These are phyloP conservation scores for Ptilorrhoa leucosticta DNA, from an alignment of 2,113 vertebrate genomes.

Conservation along the genomic window DNA sequence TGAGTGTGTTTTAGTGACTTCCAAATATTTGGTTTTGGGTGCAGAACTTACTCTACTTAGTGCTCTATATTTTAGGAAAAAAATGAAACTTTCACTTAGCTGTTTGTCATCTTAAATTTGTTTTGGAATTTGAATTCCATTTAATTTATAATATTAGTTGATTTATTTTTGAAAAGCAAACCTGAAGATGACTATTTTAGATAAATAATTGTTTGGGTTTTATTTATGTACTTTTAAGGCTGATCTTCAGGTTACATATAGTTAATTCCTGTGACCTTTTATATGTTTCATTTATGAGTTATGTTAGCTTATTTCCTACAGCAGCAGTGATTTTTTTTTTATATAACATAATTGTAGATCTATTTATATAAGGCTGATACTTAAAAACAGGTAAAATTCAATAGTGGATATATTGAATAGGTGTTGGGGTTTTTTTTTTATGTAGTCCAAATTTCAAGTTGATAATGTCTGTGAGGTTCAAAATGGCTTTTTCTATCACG, in stretches of 20 bases:
- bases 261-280: background rate
- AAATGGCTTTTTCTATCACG: background rate
- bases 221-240: background rate
- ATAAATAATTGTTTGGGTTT: background rate
- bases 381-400: background rate
- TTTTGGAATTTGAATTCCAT: background rate
- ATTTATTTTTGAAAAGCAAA: background rate
- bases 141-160: background rate
- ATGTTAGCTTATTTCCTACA: background rate
- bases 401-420: background rate
- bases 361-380: background rate
- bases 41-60: background rate
- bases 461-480: background rate
- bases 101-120: background rate
- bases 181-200: background rate
- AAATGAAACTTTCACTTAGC: rapidly evolving
- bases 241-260: background rate
- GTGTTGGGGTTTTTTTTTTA: background rate
- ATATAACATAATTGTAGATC: background rate
- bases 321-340: background rate
- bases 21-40: background rate
- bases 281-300: background rate
- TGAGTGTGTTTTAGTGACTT: background rate
- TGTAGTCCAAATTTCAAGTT: background rate
- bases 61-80: background rate